A percentile compares a stretch with the other conserved stretches of the same genome.
Evolutionary conservation across 2,797 vertebrate species (phyloP).

Genomic region (Acomys russatus): DNA sequence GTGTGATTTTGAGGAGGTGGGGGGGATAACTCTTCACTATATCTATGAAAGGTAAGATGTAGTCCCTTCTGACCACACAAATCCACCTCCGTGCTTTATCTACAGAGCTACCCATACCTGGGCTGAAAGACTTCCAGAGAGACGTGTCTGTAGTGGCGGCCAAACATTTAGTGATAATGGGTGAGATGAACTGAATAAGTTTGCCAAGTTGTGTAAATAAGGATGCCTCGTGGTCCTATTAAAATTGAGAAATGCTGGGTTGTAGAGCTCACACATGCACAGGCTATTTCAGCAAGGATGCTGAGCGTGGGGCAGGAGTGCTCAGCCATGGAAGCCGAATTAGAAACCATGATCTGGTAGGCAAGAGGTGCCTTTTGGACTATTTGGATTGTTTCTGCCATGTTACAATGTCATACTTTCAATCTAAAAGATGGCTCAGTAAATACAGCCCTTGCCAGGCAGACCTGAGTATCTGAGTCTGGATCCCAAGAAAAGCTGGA

Average conservation of each 20-base stretch:
- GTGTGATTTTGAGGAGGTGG: neutral
- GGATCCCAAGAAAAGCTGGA: neutral
- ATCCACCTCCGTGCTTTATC: neutral
- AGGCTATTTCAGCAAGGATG: neutral
- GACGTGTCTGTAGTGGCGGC: neutral
- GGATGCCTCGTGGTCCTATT: fast-evolving
- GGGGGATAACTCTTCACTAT: neutral
- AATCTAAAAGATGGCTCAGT: neutral
- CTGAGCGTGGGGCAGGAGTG: neutral
- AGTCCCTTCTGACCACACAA: neutral
- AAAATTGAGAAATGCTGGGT: neutral
- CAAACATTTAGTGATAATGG: neutral
- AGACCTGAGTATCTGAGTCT: neutral
- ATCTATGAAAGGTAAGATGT: constrained; percentile 23
- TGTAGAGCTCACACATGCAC: neutral
- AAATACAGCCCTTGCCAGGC: neutral
- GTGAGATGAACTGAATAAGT: neutral
- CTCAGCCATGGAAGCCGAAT: neutral
- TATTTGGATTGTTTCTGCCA: neutral
- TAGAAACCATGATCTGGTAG: neutral
- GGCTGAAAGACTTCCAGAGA: neutral
- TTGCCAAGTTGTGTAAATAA: neutral
- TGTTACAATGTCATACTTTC: neutral
- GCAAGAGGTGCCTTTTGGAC: neutral
- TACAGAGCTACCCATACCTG: neutral